Base-by-base conservation (phyloP, 2,888 invertebrate species). In the Spialia ferax region DNA sequence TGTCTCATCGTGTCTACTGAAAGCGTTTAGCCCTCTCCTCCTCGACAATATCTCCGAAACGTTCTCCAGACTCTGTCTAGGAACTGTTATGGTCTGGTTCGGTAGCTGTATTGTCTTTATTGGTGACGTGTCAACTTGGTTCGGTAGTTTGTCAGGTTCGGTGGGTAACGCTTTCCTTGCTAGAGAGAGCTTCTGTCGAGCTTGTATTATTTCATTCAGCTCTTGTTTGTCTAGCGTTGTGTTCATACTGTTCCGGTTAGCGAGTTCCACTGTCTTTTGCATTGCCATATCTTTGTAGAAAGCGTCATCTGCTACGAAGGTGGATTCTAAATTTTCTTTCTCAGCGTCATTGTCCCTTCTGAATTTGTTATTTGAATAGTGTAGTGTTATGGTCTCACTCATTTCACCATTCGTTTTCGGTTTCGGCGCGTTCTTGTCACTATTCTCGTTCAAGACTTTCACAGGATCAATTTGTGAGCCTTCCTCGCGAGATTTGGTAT, bases 201-300 rank as follows among this genome's bases (percentile, higher is more conserved):
- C 93, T 71, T 93, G 93, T 62, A 92, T 93, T 1, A 93, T 93
- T 69, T 93, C 93, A 57, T 93, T 93, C 56, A 93, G 64, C 71
- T 93, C 93, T 65, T 92, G 89, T 69, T 94, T 94, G 29, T 93
- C 93, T 1, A 91, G 69, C 0, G 92, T 93, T 0, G 91, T 87
- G 69, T 91, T 93, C 1, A 92, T 50, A 70, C 89, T 93, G 32
- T 85, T 90, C 57, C 77, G 81, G 18, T 71, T 75, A 0, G 79
- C 87, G 0, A 81, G 63, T 2, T 89, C 91, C 0, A 83, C 82
- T 0, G 88, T 80, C 61, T 81, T 88, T 2, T 79, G 81, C 35
- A 89, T 52, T 0, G 83, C 87, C 87, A 89, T 90, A 5, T 93
- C 91, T 75, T 85, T 91, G 72, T 86, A 91, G 66, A 94, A 94